Base-by-base conservation (phyloP, 2,113 vertebrate genomes). In the Telmatochromis sp. region DNA sequence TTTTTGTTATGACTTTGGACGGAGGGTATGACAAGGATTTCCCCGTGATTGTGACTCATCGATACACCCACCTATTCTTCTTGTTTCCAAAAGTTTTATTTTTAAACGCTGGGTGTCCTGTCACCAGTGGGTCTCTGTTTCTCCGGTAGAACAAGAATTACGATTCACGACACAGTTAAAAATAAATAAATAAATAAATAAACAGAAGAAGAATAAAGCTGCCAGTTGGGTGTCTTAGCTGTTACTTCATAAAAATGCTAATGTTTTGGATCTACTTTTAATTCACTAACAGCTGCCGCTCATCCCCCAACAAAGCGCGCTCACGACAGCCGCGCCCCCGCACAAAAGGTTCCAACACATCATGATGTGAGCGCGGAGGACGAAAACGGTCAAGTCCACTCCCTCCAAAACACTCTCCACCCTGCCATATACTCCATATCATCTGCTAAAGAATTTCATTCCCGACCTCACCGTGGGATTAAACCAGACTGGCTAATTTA, bases 281-380 rank as follows among this genome's bases (percentile, higher is more conserved):
- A 40, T n/a, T 11, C 21, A 17, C 26, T 4, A 15, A 13, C 11
- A 51, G 7, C 9, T 79, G 5, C 57, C 2, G 28, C 9, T 83
- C 19, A 9, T 19, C 21, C 37, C 7, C 68, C 68, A 47, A 26
- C 3, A 1, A 37, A 5, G 85, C 92, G 87, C 93, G 93, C 73
- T 55, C 89, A 71, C 89, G 90, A 10, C 55, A 84, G 81, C n/a
- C 89, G 93, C 92, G 88, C 82, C 42, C 88, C 87, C 94, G 47
- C 81, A 58, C 86, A 19, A 83, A 87, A 90, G 90, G 89, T 91
- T 95, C 93, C 93, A 91, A 87, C 91, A 89, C 93, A 89, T 89
- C 90, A 90, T 11, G 7, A 6, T 51, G 82, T 83, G 87, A 81
- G 83, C 92, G 93, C 87, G 92, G 51, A 68, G 45, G 45, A 19